phyloP scores from a whole-genome alignment of 2,888 invertebrate genomes.

The Ceratothoa steindachneri region DNA sequence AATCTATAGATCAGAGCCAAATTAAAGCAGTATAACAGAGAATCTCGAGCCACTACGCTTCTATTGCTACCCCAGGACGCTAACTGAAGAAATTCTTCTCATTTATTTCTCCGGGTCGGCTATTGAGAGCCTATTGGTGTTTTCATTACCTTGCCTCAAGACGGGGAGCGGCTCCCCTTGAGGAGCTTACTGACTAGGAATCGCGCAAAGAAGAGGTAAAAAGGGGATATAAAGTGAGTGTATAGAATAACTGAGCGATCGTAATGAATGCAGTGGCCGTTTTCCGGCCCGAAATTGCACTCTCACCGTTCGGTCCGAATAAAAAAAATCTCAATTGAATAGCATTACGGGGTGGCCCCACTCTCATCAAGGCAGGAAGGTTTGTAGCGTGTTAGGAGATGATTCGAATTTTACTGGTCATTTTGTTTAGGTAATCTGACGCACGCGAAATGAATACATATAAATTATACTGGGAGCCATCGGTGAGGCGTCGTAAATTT shows the following conservation, averaged over 20 bases:
- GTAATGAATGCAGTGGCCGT: neutral
- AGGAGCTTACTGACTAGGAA: neutral
- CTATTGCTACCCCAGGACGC: slow-evolving; percentile 10
- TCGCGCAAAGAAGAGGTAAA: neutral
- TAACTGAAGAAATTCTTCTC: slow-evolving; percentile 29
- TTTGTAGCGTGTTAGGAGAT: no score
- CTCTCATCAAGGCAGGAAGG: no score
- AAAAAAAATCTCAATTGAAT: no score
- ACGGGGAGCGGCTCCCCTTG: neutral
- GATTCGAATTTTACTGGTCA: no score
- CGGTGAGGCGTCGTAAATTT: neutral
- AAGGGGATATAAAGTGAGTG: neutral
- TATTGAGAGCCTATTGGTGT: slow-evolving; percentile 31
- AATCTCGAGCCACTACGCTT: slow-evolving; percentile 1
- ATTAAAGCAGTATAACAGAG: slow-evolving; percentile 9
- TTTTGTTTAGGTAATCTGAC: no score
- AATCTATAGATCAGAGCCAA: slow-evolving; percentile 15
- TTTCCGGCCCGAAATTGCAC: no score
- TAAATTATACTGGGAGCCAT: neutral
- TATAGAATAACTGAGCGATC: neutral
- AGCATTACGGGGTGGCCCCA: no score
- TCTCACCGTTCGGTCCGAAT: no score
- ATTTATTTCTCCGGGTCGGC: slow-evolving; percentile 27
- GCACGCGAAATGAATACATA: neutral
- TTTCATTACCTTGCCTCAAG: slow-evolving; percentile 28